A percentile compares a stretch with the other conserved stretches of the same genome.
These are phyloP conservation scores for Ormyrus pomaceus DNA, from an alignment of 2,888 invertebrate genomes.

Conservation along the genomic window DNA sequence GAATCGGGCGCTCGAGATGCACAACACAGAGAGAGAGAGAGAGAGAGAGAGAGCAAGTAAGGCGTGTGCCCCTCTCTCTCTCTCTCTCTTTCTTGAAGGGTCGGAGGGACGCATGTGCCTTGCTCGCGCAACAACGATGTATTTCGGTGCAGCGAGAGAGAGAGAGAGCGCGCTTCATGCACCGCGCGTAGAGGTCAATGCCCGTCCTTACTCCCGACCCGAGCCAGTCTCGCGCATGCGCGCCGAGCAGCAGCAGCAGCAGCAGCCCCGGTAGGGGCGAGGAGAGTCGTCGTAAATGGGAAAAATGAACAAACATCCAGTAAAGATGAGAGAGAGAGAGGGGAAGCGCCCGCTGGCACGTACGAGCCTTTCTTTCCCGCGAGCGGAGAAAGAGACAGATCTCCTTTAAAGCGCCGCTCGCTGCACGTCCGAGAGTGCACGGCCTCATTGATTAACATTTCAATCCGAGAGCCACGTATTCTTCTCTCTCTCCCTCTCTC, in stretches of 20 bases:
- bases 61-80: background rate
- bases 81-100: background rate
- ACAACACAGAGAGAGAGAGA: constrained; percentile 32
- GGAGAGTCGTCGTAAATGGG: background rate
- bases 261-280: background rate
- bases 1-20: too few species aligned
- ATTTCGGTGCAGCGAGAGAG: constrained; percentile 70
- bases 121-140: constrained; percentile 69
- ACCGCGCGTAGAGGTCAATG: constrained; percentile 74
- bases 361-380: constrained; percentile 32
- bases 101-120: constrained; percentile 65
- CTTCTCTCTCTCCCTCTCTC: background rate
- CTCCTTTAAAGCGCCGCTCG: constrained; percentile 51
- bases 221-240: constrained; percentile 58
- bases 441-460: constrained; percentile 52
- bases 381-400: constrained; percentile 62
- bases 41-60: constrained; percentile 48
- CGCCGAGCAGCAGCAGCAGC: background rate
- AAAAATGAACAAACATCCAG: constrained; percentile 38
- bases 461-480: constrained; percentile 17
- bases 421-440: background rate
- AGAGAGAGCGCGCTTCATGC: constrained; percentile 60
- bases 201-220: constrained; percentile 75
- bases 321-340: constrained; percentile 43
- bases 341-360: constrained; percentile 21